These are phyloP conservation scores for Falcaria lacertinaria DNA, from an alignment of 2,888 invertebrate genomes.

Conservation along the genomic window DNA sequence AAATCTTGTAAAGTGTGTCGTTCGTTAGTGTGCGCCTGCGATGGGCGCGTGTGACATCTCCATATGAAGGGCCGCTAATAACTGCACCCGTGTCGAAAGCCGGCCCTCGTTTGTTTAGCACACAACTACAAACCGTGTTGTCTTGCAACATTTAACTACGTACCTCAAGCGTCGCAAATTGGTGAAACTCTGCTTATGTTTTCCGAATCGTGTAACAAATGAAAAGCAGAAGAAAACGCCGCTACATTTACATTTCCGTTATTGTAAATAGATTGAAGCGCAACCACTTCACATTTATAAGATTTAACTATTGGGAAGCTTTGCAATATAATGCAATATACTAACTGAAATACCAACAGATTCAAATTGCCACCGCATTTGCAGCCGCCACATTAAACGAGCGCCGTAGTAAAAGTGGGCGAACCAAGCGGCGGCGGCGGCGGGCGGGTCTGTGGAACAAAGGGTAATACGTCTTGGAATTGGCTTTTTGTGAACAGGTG, in stretches of 20 bases:
- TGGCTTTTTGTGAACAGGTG: slow-evolving; percentile 66
- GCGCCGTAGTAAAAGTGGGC: slow-evolving; percentile 49
- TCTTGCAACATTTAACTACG: slow-evolving; percentile 46
- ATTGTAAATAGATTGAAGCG: not conserved
- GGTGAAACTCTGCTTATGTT: slow-evolving; percentile 55
- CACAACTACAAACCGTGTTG: slow-evolving; percentile 49
- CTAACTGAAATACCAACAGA: slow-evolving; percentile 18
- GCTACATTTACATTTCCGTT: not conserved
- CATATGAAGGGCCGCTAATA: slow-evolving; percentile 58
- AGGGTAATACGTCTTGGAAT: slow-evolving; percentile 66
- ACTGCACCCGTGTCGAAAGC: slow-evolving; percentile 61
- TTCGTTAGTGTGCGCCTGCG: slow-evolving; percentile 31
- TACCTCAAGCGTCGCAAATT: slow-evolving; percentile 53
- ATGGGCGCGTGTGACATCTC: slow-evolving; percentile 37
- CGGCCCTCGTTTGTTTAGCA: slow-evolving; percentile 60
- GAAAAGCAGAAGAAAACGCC: slow-evolving; percentile 31
- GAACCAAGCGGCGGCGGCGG: slow-evolving; percentile 32
- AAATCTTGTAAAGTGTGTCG: slow-evolving; percentile 52
- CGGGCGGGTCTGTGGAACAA: slow-evolving; percentile 59
- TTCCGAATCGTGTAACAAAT: slow-evolving; percentile 28
- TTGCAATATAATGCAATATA: slow-evolving; percentile 24
- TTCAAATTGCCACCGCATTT: slow-evolving; percentile 41
- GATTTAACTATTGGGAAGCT: not conserved
- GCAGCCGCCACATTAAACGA: slow-evolving; percentile 44
- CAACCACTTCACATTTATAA: not conserved